Percentiles rank a stretch among this genome's conserved stretches.
phyloP scores from a whole-genome alignment of 30 jellyfish, hydroid and myxozoan genomes.

The Aurelia sp. region DNA sequence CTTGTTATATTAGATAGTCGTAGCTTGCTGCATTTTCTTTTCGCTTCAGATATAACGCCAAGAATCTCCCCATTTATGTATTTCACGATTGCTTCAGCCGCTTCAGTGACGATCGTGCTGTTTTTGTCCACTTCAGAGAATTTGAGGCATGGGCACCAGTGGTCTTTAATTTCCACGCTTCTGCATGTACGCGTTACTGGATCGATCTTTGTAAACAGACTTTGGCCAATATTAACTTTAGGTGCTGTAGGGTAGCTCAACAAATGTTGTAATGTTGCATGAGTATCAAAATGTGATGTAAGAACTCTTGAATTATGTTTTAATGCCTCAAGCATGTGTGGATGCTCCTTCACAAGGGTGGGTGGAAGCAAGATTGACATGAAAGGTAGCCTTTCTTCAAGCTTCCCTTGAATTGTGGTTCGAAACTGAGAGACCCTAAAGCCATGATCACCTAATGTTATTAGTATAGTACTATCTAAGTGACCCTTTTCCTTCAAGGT shows the following conservation, averaged over 20 bases:
- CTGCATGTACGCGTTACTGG: slow-evolving; percentile 63
- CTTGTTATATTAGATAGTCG: slow-evolving; percentile 12
- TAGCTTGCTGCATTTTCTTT: slow-evolving; percentile 16
- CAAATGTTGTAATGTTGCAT: slow-evolving; percentile 74
- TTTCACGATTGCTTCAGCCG: slow-evolving; percentile 49
- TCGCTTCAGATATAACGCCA: slow-evolving; percentile 24
- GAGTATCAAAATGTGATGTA: slow-evolving; percentile 86
- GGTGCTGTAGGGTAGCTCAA: slow-evolving; percentile 51
- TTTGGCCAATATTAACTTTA: slow-evolving; percentile 50
- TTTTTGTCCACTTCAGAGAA: slow-evolving; percentile 26
- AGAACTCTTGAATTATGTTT: slow-evolving; percentile 55
- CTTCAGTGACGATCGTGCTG: slow-evolving; percentile 11
- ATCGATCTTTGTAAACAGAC: slow-evolving; percentile 74
- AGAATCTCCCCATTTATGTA: slow-evolving; percentile 52
- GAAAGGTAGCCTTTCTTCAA: slow-evolving; percentile 91
- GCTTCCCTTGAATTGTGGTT: slow-evolving; percentile 70
- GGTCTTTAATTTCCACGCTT: slow-evolving; percentile 74
- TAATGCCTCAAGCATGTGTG: slow-evolving; percentile 42
- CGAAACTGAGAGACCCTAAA: slow-evolving; percentile 63
- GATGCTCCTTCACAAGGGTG: slow-evolving; percentile 22
- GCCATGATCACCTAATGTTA: slow-evolving; percentile 92
- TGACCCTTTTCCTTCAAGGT: slow-evolving; percentile 24
- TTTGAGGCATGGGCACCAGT: slow-evolving; percentile 89
- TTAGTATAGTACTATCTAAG: slow-evolving; percentile 42
- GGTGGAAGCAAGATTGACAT: slow-evolving; percentile 78